Evolutionary conservation across 2,113 vertebrate genomes (phyloP), one percentile per base, ranked within the genome.

Genomic region (Alces alces): DNA sequence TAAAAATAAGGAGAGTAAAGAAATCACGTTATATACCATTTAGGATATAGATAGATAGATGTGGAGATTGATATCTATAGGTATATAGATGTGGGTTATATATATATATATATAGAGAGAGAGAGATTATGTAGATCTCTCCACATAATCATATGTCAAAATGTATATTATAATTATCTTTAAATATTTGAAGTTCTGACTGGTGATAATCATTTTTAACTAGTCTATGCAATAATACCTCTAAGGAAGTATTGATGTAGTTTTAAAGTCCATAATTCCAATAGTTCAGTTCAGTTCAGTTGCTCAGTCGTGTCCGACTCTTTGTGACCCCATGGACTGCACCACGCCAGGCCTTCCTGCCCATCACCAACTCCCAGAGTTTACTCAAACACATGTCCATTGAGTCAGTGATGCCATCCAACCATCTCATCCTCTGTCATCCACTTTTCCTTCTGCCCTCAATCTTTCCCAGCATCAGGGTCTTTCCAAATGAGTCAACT

Each of bases 331-430:
- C 11, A 39, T 39, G 19, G 36, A 73, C 36, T 39, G 66, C 19
- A 23, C 4, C 19, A 39, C 2, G 10, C 66, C n/a, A 70, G n/a
- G n/a, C 9, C n/a, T 39, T 11, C n/a, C n/a, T 70, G 19, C 39
- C 66, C 66, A 39, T 70, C 19, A 39, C n/a, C 17, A 70, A 12
- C n/a, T 39, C 66, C 66, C n/a, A 39, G 66, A 70, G 66, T 36
- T 70, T 70, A 21, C 19, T 70, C 66, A 23, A 39, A 70, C 0
- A 0, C n/a, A 6, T 23, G 19, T 70, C 10, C n/a, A 39, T 39
- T 12, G 21, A 70, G n/a, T 36, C 12, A 10, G 5, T 70, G 66
- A 70, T 39, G n/a, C 19, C n/a, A 70, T 70, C 19, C n/a, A 70
- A 23, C n/a, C n/a, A 70, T 23, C 10, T 70, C n/a, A 70, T 70